Conservation (phyloP, 2,888 invertebrate species). For the Macrophya alboannulata region DNA sequence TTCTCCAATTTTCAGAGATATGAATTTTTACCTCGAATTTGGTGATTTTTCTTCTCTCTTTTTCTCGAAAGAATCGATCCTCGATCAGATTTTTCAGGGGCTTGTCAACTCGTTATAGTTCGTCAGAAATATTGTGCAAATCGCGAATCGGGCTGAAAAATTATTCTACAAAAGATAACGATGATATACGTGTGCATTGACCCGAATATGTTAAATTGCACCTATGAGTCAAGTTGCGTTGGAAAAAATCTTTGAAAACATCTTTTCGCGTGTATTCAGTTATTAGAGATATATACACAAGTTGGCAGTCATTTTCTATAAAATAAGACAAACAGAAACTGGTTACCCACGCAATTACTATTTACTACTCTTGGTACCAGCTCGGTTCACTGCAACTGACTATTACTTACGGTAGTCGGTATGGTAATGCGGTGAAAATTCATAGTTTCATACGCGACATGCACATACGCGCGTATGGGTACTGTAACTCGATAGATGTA, state of each 20-base stretch:
- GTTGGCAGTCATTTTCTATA: background rate
- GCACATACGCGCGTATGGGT: background rate
- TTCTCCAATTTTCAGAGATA: background rate
- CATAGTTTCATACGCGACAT: background rate
- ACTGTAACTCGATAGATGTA: background rate
- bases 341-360: constrained; percentile 5
- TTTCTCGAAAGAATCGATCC: background rate
- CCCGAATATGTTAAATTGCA: background rate
- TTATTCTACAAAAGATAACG: background rate
- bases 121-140: too few species aligned
- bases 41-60: too few species aligned
- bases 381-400: background rate
- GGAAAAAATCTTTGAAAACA: background rate
- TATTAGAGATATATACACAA: background rate
- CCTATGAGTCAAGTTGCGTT: background rate
- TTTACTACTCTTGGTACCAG: background rate
- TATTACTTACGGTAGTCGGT: background rate
- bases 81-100: background rate
- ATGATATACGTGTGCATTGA: background rate
- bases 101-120: background rate
- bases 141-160: background rate
- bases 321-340: background rate
- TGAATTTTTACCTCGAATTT: background rate
- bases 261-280: background rate
- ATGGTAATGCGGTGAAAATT: background rate